Conservation (phyloP, 2,888 invertebrate species). For the Horisme vitalbata region DNA sequence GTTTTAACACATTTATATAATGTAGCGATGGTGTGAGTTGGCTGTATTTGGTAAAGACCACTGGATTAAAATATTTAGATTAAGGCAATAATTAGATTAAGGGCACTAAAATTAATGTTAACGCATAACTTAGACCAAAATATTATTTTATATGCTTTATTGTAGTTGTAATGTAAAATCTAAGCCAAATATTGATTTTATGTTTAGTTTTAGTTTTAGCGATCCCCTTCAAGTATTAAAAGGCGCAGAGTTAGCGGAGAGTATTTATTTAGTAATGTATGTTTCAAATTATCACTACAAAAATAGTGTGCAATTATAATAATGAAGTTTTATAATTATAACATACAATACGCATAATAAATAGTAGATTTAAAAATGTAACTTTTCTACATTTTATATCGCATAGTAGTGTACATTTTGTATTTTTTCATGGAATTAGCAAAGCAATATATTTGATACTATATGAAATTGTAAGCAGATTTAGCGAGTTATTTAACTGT, state of each 20-base stretch:
- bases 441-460: constrained; percentile 81
- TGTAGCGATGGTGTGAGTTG: constrained; percentile 46
- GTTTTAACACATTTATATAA: constrained; percentile 19
- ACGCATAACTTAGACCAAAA: constrained; percentile 82
- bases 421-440: constrained; percentile 75
- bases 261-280: constrained; percentile 72
- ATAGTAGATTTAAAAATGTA: constrained; percentile 66
- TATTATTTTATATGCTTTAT: constrained; percentile 81
- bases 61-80: constrained; percentile 69
- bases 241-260: constrained; percentile 59
- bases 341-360: constrained; percentile 66
- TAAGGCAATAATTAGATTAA: constrained; percentile 79
- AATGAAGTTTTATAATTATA: constrained; percentile 51
- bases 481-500: constrained; percentile 63
- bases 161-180: constrained; percentile 77
- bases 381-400: constrained; percentile 75
- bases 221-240: constrained; percentile 78
- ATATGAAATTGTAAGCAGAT: constrained; percentile 62
- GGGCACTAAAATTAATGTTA: constrained; percentile 77
- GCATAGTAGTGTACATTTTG: constrained; percentile 74
- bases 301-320: constrained; percentile 34
- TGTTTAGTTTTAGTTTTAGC: constrained; percentile 67
- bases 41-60: constrained; percentile 47
- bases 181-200: constrained; percentile 83
- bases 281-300: constrained; percentile 35